Base-by-base conservation (phyloP, 1,140 invertebrate genomes). In the Diabrotica undecimpunctata region DNA sequence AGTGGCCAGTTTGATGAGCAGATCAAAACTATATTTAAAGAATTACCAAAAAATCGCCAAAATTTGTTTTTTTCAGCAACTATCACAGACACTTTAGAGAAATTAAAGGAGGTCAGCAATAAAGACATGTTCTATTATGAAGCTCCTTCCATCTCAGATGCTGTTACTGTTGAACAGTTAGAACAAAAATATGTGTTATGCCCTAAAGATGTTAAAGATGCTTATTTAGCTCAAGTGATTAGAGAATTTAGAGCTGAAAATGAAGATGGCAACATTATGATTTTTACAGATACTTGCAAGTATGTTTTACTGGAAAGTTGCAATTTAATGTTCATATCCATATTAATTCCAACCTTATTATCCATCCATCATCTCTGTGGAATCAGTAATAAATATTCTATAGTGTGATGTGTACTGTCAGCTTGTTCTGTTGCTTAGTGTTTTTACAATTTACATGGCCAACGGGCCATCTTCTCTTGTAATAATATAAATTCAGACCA, bases 231-330 rank as follows among this genome's bases (percentile, higher is more conserved):
- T 37, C 89, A 98, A 80, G 85, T 94, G 0, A 78, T 99, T 7
- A 85, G 93, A 65, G 87, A 87, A 61, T 97, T 90, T 78, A 82
- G 87, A 51, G 81, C 85, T 71, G 83, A 87, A 25, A 85, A 91
- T 77, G 83, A 87, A 61, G 86, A 87, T 55, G 89, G 89, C 14
- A 94, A 92, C 53, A 87, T 97, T 36, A 94, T 98, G 76, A 90
- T 98, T 52, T 98, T 98, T 75, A 94, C 93, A 14, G 88, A 93
- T 71, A 97, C 95, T 55, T 97, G 96, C 86, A 96, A 94, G 93
- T 95, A 81, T 80, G 64, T 67, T 53, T 46, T 12, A 8, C 25
- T 25, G 1, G 25, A 25, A 25, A 25, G 25, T 25, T 2, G 25
- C 25, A 11, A 50, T 14, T 11, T 12, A 61, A 46, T n/a, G n/a